These are phyloP conservation scores for Hypena proboscidalis DNA, from an alignment of 2,888 invertebrate species.

Conservation along the genomic window DNA sequence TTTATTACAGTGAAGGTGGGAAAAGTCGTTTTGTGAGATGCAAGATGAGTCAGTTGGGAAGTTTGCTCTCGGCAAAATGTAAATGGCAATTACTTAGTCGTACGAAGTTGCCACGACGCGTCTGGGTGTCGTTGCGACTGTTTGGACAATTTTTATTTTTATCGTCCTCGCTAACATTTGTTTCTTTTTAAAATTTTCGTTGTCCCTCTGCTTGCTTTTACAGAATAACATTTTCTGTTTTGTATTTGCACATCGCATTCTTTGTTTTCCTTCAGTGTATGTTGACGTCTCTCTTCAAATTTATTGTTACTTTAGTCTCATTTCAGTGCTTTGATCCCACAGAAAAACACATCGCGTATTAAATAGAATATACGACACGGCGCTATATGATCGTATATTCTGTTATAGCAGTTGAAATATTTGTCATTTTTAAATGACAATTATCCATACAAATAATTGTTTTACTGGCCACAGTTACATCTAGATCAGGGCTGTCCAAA, in stretches of 20 bases:
- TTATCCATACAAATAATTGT: too few species aligned
- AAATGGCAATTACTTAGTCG: conserved; percentile 75
- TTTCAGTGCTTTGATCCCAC: too few species aligned
- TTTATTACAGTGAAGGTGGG: conserved; percentile 23
- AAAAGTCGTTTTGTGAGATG: conserved; percentile 40
- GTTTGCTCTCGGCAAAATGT: conserved; percentile 64
- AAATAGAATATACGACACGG: too few species aligned
- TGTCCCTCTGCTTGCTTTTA: conserved; percentile 15
- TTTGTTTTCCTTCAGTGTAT: conserved; percentile 11
- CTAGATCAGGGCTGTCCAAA: too few species aligned
- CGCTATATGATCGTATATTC: too few species aligned
- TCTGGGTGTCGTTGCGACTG: conserved; percentile 51
- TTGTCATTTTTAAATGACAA: too few species aligned
- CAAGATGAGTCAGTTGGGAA: conserved; percentile 63
- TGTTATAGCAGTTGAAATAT: too few species aligned
- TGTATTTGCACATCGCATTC: conserved; percentile 21
- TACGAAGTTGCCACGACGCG: conserved; percentile 60
- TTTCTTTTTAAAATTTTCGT: conserved; percentile 23
- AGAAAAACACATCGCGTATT: too few species aligned
- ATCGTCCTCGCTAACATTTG: conserved; percentile 33
- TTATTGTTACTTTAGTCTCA: too few species aligned
- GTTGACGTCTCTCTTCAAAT: conserved; percentile 7
- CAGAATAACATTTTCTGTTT: conserved; percentile 26
- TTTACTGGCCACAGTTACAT: too few species aligned
- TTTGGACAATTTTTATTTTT: conserved; percentile 51